These are phyloP conservation scores for Verasper variegatus DNA, from an alignment of 2,113 vertebrate genomes.

Conservation along the genomic window DNA sequence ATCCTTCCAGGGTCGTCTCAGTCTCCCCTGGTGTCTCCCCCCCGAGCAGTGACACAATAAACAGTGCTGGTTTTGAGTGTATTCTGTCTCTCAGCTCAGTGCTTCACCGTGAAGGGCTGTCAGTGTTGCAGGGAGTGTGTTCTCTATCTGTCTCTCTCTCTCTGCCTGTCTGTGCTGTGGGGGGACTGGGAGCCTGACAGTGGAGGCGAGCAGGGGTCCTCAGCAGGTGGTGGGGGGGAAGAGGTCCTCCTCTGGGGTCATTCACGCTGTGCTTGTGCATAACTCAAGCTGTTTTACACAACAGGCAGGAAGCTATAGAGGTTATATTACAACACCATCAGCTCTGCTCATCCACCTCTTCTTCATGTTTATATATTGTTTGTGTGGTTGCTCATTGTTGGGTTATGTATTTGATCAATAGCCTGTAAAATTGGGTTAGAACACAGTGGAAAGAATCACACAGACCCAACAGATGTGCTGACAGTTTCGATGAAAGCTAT, in stretches of 20 bases:
- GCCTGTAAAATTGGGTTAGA: not conserved
- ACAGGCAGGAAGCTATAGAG: constrained; percentile 26
- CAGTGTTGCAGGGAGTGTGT: constrained; percentile 52
- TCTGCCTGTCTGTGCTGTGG: constrained; percentile 7
- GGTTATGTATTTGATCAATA: not conserved
- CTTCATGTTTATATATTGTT: constrained; percentile 13
- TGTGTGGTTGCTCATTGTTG: not conserved
- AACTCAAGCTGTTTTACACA: constrained; percentile 56
- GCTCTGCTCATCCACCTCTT: not conserved
- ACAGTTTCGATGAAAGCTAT: too few species aligned
- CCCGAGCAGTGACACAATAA: constrained; percentile 52
- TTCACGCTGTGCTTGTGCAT: constrained; percentile 48
- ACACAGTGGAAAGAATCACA: not conserved
- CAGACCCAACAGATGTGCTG: too few species aligned
- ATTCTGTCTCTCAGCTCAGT: constrained; percentile 60
- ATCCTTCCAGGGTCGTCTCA: constrained; percentile 43
- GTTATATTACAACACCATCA: constrained; percentile 9
- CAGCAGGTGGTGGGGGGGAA: constrained; percentile 25
- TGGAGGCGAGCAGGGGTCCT: not conserved
- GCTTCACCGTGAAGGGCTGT: constrained; percentile 62
- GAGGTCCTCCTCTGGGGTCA: constrained; percentile 56
- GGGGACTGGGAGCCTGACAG: constrained; percentile 1
- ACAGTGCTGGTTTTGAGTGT: constrained; percentile 51
- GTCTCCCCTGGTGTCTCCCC: constrained; percentile 46
- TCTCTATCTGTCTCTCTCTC: constrained; percentile 17